These are phyloP conservation scores for Daphoenositta chrysoptera DNA, from an alignment of 2,113 vertebrate genomes.

Conservation along the genomic window DNA sequence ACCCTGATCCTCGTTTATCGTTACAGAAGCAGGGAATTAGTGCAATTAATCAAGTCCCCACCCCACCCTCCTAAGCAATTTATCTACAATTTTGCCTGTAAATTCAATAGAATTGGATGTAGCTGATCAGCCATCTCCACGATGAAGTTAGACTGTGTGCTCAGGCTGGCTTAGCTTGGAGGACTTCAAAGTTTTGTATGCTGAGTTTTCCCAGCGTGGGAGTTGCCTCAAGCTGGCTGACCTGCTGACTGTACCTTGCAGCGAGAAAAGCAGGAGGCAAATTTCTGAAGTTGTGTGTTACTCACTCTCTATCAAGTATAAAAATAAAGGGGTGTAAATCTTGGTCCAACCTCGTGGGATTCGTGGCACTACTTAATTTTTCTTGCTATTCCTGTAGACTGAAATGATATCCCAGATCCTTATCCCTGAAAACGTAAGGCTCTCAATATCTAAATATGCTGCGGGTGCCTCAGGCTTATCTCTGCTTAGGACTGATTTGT, in stretches of 20 bases:
- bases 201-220: not conserved
- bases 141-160: fast-evolving
- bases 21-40: not conserved
- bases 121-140: not conserved
- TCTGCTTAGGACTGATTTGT: not conserved
- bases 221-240: not conserved
- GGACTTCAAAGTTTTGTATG: fast-evolving
- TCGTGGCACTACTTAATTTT: not conserved
- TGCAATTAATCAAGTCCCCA: not conserved
- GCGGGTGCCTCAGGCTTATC: not conserved
- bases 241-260: not conserved
- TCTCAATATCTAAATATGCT: not conserved
- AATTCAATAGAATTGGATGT: not conserved
- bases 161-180: not conserved
- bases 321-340: not conserved
- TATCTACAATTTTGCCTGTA: not conserved
- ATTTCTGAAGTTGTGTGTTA: not conserved
- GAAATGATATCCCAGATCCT: not conserved
- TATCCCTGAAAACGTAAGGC: not conserved
- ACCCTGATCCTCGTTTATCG: not conserved
- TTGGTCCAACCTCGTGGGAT: not conserved
- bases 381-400: not conserved
- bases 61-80: not conserved
- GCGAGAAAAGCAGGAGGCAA: not conserved
- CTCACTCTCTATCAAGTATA: not conserved